These are phyloP conservation scores for Drosophila greeni DNA, from an alignment of 2,888 invertebrate genomes.

Conservation along the genomic window DNA sequence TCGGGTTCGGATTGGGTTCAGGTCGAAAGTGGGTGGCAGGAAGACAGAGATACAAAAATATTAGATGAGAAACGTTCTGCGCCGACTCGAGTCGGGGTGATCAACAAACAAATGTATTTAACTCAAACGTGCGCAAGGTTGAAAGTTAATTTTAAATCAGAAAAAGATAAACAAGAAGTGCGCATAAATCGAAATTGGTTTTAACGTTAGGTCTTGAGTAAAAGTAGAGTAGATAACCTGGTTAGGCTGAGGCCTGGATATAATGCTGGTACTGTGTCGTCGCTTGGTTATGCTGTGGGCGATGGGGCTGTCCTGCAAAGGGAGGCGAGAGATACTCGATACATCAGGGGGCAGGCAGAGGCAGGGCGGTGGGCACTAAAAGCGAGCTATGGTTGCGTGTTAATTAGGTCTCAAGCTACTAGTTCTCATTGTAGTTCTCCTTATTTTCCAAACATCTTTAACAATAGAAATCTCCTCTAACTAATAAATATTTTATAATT, in stretches of 20 bases:
- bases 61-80: slow-evolving; percentile 19
- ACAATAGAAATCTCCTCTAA: neutral
- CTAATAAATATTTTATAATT: too few relatives aligned
- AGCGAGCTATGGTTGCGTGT: slow-evolving; percentile 28
- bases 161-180: slow-evolving; percentile 33
- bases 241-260: slow-evolving; percentile 79
- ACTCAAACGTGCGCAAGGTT: slow-evolving; percentile 23
- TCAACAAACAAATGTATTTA: slow-evolving; percentile 6
- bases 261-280: slow-evolving; percentile 85
- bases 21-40: slow-evolving; percentile 17
- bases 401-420: slow-evolving; percentile 7
- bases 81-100: neutral
- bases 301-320: slow-evolving; percentile 81
- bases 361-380: slow-evolving; percentile 49
- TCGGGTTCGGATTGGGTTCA: slow-evolving; percentile 25
- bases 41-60: slow-evolving; percentile 33
- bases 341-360: slow-evolving; percentile 50
- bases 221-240: slow-evolving; percentile 76
- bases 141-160: slow-evolving; percentile 4
- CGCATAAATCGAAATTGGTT: slow-evolving; percentile 23
- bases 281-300: slow-evolving; percentile 84
- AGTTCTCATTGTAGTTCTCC: neutral
- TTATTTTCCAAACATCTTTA: neutral
- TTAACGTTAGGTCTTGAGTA: slow-evolving; percentile 20
- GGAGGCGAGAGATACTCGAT: slow-evolving; percentile 48